phyloP scores from a whole-genome alignment of 2,113 vertebrate species.

The Platysteira castanea region DNA sequence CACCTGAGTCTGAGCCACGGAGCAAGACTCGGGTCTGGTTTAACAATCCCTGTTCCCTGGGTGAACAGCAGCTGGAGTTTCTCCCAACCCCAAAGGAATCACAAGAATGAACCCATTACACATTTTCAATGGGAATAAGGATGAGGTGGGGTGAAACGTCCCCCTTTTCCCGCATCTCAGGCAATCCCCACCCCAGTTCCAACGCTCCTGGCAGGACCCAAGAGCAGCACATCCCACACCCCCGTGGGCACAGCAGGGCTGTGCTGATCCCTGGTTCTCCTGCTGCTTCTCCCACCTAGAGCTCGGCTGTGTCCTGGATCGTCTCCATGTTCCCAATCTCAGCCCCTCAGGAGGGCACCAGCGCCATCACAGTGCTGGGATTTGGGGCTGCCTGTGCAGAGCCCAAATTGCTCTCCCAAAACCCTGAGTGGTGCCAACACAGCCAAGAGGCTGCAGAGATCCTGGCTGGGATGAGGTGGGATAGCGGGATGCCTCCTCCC shows the following conservation, averaged over 20 bases:
- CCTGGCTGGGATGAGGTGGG: background rate
- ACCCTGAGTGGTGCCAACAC: background rate
- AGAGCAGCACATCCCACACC: background rate
- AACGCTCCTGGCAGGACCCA: background rate
- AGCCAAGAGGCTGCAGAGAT: rapidly evolving
- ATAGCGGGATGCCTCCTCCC: background rate
- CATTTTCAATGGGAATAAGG: rapidly evolving
- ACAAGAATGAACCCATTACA: background rate
- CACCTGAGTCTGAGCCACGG: background rate
- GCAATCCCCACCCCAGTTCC: too few relatives aligned
- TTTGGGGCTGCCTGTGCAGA: background rate
- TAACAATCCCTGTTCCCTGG: background rate
- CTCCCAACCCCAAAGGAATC: background rate
- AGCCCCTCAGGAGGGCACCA: background rate
- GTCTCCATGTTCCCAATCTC: rapidly evolving
- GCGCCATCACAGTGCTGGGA: rapidly evolving
- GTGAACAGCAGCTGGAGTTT: background rate
- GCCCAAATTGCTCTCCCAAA: background rate
- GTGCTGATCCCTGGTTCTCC: background rate
- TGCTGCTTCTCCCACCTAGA: rapidly evolving
- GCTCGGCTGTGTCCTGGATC: rapidly evolving
- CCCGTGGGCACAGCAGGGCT: background rate
- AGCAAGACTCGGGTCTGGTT: background rate
- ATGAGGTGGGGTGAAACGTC: background rate
- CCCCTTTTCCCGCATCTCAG: rapidly evolving